phyloP scores from a whole-genome alignment of 1,140 invertebrate species.

The Tribolium madens region DNA sequence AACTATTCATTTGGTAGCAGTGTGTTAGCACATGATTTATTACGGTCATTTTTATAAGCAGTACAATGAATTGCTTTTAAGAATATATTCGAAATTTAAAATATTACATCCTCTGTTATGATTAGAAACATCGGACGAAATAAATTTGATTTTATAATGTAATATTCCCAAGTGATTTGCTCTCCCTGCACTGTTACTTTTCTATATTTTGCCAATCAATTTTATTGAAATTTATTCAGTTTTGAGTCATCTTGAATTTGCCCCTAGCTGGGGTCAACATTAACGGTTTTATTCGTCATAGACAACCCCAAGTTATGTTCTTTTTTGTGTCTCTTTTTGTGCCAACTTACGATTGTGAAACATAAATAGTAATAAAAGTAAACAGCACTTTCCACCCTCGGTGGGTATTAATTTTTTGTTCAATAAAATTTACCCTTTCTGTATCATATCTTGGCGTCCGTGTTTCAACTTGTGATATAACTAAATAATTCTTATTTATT shows the following conservation, averaged over 20 bases:
- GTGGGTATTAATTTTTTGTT: constrained; percentile 7
- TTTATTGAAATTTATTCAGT: constrained; percentile 21
- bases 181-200: not conserved
- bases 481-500: not conserved
- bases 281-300: constrained; percentile 1
- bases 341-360: not conserved
- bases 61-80: not conserved
- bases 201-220: constrained; percentile 15
- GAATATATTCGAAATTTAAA: not conserved
- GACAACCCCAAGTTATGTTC: not conserved
- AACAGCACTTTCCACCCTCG: not conserved
- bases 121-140: constrained; percentile 6
- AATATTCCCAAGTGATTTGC: constrained; percentile 21
- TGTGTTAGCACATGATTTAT: not conserved
- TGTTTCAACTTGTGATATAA: not conserved
- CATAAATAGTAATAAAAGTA: constrained; percentile 33
- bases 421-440: constrained; percentile 7
- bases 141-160: constrained; percentile 29
- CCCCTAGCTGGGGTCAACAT: constrained; percentile 5
- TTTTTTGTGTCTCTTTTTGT: constrained; percentile 3
- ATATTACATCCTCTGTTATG: not conserved
- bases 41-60: not conserved
- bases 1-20: not conserved
- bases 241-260: constrained; percentile 19
- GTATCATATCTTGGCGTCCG: constrained; percentile 6